Conservation (phyloP, 2,888 invertebrate genomes). For the Formica aserva region DNA sequence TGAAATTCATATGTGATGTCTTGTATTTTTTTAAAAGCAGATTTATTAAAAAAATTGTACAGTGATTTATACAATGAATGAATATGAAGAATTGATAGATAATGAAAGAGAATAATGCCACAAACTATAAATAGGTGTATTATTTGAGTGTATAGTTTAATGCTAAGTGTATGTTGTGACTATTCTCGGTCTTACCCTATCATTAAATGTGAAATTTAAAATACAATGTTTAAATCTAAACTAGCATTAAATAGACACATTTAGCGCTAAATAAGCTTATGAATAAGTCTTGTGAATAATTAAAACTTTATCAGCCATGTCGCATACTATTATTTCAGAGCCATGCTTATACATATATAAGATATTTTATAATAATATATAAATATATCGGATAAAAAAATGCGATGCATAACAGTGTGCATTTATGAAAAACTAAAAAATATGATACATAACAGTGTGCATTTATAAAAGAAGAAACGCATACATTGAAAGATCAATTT, state of each 20-base stretch:
- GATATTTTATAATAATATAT: slow-evolving; percentile 4
- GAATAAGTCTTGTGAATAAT: slow-evolving; percentile 6
- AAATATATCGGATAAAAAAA: neutral
- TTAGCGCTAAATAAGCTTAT: neutral
- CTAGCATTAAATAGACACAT: neutral
- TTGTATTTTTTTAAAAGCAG: neutral
- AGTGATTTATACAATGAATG: slow-evolving; percentile 43
- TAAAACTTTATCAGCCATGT: neutral
- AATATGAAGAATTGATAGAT: slow-evolving; percentile 7
- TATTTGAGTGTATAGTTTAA: neutral
- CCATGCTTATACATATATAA: slow-evolving; percentile 11
- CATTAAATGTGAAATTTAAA: neutral
- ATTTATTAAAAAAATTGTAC: slow-evolving; percentile 67
- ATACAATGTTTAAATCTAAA: neutral
- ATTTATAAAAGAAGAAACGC: neutral
- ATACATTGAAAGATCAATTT: neutral
- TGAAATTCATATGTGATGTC: slow-evolving; percentile 24
- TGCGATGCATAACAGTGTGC: slow-evolving; percentile 5
- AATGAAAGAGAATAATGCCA: slow-evolving; percentile 17
- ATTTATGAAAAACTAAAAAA: neutral
- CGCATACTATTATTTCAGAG: slow-evolving; percentile 18
- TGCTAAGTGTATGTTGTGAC: slow-evolving; percentile 10
- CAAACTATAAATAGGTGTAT: slow-evolving; percentile 5
- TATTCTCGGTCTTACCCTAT: neutral
- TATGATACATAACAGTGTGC: slow-evolving; percentile 1